phyloP scores from a whole-genome alignment of 2,113 vertebrate genomes.

The Zeus faber region DNA sequence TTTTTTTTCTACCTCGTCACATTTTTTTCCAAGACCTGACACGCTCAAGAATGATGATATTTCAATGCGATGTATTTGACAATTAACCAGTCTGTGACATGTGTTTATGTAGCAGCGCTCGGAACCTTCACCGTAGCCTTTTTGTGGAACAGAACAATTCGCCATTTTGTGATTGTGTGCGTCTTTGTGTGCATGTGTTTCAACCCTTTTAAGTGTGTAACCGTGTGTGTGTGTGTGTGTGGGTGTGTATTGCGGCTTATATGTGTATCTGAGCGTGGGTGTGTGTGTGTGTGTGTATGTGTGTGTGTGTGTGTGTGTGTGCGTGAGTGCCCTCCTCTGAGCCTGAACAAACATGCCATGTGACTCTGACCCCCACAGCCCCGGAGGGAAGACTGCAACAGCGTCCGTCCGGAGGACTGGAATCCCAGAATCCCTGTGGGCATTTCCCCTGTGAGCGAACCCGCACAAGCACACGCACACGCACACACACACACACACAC shows the following conservation, averaged over 20 bases:
- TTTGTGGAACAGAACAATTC: no score
- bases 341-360: constrained; percentile 37
- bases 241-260: background rate
- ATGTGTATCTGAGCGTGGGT: constrained; percentile 30
- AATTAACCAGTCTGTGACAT: no score
- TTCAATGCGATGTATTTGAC: constrained; percentile 27
- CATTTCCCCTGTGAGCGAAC: constrained; percentile 77
- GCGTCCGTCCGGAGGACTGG: constrained; percentile 77
- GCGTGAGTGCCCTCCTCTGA: no score
- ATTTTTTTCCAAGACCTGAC: constrained; percentile 62
- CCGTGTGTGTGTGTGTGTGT: background rate
- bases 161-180: no score
- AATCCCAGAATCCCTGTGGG: constrained; percentile 80
- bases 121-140: no score
- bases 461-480: no score
- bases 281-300: constrained; percentile 8
- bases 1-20: constrained; percentile 63
- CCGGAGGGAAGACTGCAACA: constrained; percentile 79
- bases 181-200: no score
- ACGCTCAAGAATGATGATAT: constrained; percentile 64
- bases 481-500: background rate
- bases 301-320: background rate
- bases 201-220: no score
- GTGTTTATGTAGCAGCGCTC: no score
- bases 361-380: constrained; percentile 58